These are phyloP conservation scores for Agapornis canus DNA, from an alignment of 2,797 vertebrate genomes.

Conservation along the genomic window DNA sequence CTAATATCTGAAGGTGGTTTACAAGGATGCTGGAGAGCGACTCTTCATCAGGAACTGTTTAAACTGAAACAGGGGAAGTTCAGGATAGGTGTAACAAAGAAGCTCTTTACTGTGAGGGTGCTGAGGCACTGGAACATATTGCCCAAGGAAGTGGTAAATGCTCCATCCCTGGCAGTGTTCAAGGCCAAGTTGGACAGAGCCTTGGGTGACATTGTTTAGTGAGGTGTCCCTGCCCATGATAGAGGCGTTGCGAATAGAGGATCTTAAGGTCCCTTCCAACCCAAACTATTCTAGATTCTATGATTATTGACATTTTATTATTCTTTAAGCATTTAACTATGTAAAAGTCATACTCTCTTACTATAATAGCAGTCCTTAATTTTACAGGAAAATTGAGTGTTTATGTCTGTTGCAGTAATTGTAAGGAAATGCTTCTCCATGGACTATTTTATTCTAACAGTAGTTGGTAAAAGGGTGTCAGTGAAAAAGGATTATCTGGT, in stretches of 20 bases:
- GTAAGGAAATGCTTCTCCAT: not conserved
- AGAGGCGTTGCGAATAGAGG: not conserved
- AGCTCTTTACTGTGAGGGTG: not conserved
- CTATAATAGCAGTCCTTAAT: not conserved
- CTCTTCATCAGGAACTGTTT: not conserved
- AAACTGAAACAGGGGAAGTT: not conserved
- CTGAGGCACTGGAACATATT: not conserved
- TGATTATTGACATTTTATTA: not conserved
- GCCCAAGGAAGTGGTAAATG: not conserved
- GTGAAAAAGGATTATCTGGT: not conserved
- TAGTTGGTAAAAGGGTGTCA: not conserved
- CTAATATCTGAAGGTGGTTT: not conserved
- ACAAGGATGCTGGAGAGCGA: not conserved
- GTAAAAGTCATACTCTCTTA: not conserved
- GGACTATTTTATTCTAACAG: not conserved
- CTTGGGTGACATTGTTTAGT: not conserved
- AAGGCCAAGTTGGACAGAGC: not conserved
- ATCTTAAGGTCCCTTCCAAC: not conserved
- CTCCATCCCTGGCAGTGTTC: not conserved
- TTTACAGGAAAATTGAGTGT: not conserved
- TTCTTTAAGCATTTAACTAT: not conserved
- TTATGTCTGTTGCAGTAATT: not conserved
- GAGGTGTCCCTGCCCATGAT: not conserved
- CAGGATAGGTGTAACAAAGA: not conserved
- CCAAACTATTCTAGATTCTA: not conserved